These are phyloP conservation scores for Gavialis gangeticus DNA, from an alignment of 2,113 vertebrate genomes.

Conservation along the genomic window DNA sequence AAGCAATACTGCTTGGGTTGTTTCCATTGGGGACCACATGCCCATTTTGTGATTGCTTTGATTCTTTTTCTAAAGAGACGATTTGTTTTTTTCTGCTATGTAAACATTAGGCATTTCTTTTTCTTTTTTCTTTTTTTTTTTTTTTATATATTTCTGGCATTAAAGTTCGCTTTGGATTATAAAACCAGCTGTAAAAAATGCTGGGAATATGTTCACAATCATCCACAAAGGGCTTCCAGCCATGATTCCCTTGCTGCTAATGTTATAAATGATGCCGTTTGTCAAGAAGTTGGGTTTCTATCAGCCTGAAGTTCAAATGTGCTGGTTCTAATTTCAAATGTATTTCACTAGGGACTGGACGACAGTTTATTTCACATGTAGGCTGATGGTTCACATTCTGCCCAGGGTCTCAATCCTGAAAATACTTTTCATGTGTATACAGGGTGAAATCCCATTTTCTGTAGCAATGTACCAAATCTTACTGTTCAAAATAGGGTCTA, in stretches of 20 bases:
- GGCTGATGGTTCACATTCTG: not conserved
- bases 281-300: not conserved
- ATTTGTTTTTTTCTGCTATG: not conserved
- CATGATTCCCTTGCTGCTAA: not conserved
- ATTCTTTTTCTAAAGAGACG: not conserved
- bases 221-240: not conserved
- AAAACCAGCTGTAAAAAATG: not conserved
- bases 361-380: not conserved
- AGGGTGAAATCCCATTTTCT: not conserved
- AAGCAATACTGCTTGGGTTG: not conserved
- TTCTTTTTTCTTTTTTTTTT: not conserved
- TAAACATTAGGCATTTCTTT: not conserved
- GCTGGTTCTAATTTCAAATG: not conserved
- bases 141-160: not conserved
- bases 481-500: not conserved
- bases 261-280: not conserved
- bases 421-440: not conserved
- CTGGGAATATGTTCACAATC: not conserved
- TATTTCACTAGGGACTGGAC: not conserved
- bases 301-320: not conserved
- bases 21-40: not conserved
- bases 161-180: not conserved
- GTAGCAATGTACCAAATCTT: not conserved
- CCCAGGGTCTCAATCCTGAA: not conserved
- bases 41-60: not conserved